Base-by-base conservation (phyloP, 1,140 invertebrate species). In the Medauroidea extradentata region DNA sequence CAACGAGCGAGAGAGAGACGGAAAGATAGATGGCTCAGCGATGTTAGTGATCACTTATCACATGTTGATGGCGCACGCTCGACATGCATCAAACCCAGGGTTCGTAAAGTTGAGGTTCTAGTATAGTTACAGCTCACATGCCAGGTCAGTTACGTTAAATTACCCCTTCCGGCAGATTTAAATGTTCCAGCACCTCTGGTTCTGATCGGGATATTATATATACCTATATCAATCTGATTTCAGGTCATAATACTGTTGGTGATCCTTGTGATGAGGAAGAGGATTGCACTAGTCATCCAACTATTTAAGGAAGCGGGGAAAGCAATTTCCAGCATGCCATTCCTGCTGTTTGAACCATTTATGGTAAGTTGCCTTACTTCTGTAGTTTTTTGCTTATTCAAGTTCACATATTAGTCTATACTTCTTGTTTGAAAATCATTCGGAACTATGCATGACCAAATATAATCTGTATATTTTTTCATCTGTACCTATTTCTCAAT, bases 291-390 rank as follows among this genome's bases (percentile, higher is more conserved):
- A 49, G 87, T 89, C 0, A 81, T 87, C 25, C 79, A 83, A 41
- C 74, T 91, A 29, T 91, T 91, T 68, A 79, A 81, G 57, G 89
- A 92, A 76, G 85, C 89, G 18, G 88, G 88, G 50, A 87, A 86
- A 72, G 88, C 87, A 8, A 74, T 91, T 11, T 73, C 73, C 19
- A 71, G 80, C 3, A 88, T 91, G 81, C 89, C 90, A 2, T 69
- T 82, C 3, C 71, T 92, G n/a, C 73, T 91, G 16, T 65, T 90
- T n/a, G 85, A 90, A 73, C 89, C 90, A 11, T 57, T 91, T 54
- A 79, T 85, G 71, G 86, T 87, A 77, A 77, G 77, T 69, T 50
- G 54, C 48, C 53, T 34, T 57, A 24, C 21, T 13, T 29, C 9
- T 24, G 16, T 23, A 46, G 3, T 46, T 7, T 46, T 46, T 8